phyloP scores from a whole-genome alignment of 2,113 vertebrate genomes.

The Sturnira hondurensis region DNA sequence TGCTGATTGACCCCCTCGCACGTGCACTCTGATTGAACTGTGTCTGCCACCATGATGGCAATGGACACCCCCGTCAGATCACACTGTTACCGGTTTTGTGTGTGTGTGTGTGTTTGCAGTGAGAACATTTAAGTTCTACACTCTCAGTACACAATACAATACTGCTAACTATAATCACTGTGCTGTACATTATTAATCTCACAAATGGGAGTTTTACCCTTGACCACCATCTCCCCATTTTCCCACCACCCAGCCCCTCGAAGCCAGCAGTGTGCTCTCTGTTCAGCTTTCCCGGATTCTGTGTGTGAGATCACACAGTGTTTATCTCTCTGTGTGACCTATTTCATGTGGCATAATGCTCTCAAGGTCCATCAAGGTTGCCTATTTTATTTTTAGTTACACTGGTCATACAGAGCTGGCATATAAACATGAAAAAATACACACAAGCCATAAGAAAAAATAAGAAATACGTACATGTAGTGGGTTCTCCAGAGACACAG shows the following conservation, averaged over 20 bases:
- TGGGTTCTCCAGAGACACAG: background rate
- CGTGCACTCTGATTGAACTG: background rate
- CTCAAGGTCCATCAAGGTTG: background rate
- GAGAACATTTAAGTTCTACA: background rate
- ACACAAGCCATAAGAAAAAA: background rate
- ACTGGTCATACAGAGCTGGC: background rate
- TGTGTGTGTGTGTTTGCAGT: background rate
- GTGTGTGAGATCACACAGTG: background rate
- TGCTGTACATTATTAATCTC: background rate
- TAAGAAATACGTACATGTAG: background rate
- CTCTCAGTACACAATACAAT: background rate
- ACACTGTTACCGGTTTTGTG: background rate
- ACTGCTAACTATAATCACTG: background rate
- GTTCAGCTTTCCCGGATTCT: background rate
- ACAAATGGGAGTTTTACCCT: too few relatives aligned
- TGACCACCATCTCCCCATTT: background rate
- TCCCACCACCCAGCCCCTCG: background rate
- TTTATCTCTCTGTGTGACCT: background rate
- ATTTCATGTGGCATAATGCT: background rate
- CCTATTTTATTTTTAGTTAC: background rate
- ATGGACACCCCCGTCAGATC: background rate
- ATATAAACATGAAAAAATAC: background rate
- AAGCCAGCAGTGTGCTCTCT: background rate
- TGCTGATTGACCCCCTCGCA: rapidly evolving
- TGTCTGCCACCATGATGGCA: rapidly evolving